Percentiles rank a stretch among this genome's conserved stretches.
These are phyloP conservation scores for Tympanoctomys barrerae DNA, from an alignment of 2,797 vertebrate species.

Conservation along the genomic window DNA sequence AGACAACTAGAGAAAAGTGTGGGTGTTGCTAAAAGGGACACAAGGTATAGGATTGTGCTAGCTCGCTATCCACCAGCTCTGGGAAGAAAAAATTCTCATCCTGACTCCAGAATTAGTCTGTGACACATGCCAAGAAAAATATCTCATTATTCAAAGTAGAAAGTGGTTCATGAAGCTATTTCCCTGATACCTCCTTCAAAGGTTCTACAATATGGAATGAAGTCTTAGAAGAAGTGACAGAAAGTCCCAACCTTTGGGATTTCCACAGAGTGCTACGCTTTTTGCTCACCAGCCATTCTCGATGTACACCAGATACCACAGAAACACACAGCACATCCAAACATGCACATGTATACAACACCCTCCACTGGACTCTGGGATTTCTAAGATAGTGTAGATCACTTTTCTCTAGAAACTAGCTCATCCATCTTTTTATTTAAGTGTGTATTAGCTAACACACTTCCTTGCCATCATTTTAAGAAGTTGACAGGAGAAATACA, in stretches of 20 bases:
- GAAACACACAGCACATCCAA: background rate
- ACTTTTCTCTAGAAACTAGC: constrained; percentile 40
- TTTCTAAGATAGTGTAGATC: background rate
- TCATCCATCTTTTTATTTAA: background rate
- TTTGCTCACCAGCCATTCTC: background rate
- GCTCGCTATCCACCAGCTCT: background rate
- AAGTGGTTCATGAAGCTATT: background rate
- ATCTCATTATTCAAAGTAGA: background rate
- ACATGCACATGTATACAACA: background rate
- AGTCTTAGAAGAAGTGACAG: background rate
- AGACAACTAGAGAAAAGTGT: constrained; percentile 35
- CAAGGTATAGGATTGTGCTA: background rate
- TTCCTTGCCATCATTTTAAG: background rate
- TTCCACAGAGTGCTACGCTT: background rate
- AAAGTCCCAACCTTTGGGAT: background rate
- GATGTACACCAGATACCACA: background rate
- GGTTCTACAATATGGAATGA: background rate
- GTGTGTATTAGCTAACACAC: background rate
- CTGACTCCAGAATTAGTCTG: background rate
- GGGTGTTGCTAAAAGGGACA: constrained; percentile 51
- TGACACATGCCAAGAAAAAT: background rate
- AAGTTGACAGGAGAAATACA: constrained; percentile 16
- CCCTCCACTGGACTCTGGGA: background rate
- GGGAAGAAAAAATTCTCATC: background rate
- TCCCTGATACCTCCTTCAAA: background rate